These are phyloP conservation scores for Arizona elegans DNA, from an alignment of 2,113 vertebrate species.

Conservation along the genomic window DNA sequence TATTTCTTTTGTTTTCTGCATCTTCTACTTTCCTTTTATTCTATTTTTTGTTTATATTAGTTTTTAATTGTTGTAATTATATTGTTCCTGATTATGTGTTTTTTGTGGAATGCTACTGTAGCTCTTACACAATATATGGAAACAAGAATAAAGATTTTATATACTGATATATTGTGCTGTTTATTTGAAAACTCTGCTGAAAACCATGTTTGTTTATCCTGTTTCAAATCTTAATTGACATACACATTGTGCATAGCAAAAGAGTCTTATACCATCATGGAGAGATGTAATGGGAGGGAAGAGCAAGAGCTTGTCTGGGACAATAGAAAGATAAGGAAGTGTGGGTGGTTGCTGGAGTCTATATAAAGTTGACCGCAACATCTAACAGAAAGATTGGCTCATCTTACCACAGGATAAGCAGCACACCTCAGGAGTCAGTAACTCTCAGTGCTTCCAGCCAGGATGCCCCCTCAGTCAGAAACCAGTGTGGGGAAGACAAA, in stretches of 20 bases:
- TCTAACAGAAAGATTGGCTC: constrained; percentile 34
- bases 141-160: background rate
- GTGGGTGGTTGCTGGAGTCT: background rate
- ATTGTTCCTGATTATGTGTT: background rate
- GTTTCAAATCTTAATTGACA: background rate
- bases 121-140: background rate
- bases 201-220: background rate
- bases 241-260: background rate
- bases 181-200: background rate
- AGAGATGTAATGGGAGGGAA: background rate
- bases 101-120: background rate
- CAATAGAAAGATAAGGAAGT: background rate
- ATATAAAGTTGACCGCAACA: constrained; percentile 6
- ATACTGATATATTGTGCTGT: too few relatives aligned
- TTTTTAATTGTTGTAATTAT: background rate
- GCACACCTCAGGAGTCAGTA: accelerated
- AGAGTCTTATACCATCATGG: background rate
- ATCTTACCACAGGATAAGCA: background rate
- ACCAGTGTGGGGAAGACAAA: accelerated
- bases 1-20: background rate
- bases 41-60: background rate
- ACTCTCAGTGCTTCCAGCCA: accelerated
- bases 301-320: constrained; percentile 15
- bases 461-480: constrained; percentile 55
- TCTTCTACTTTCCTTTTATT: background rate